These are phyloP conservation scores for Ciconia stormi DNA, from an alignment of 2,113 vertebrate genomes.

Conservation along the genomic window DNA sequence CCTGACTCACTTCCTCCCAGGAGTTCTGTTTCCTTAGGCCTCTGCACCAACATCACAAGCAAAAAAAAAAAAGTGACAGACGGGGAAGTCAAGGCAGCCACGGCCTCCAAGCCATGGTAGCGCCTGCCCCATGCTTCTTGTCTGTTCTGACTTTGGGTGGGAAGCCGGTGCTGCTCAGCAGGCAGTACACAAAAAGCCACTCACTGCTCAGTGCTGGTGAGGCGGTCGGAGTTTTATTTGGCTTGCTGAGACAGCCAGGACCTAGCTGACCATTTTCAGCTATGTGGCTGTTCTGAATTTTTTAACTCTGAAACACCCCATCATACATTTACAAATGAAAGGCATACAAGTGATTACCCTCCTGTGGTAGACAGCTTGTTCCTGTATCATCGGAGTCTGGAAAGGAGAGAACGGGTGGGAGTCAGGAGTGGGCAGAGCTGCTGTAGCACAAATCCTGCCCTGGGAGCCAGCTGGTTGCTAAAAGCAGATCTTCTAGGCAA, in stretches of 20 bases:
- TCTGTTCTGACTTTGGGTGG: background rate
- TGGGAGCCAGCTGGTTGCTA: background rate
- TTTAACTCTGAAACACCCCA: background rate
- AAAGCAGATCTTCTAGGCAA: background rate
- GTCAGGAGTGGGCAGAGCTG: background rate
- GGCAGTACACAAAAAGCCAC: background rate
- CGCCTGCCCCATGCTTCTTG: rapidly evolving
- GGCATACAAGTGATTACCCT: background rate
- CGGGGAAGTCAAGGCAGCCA: background rate
- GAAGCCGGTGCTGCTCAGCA: background rate
- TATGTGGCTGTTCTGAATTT: background rate
- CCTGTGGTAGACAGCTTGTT: background rate
- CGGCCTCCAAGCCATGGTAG: background rate
- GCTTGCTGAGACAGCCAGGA: background rate
- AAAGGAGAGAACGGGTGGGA: background rate
- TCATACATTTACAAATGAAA: background rate
- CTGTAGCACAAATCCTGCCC: background rate
- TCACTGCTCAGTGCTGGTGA: background rate
- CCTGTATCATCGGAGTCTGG: background rate
- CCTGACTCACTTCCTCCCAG: conserved; percentile 65
- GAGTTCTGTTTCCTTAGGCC: conserved; percentile 24
- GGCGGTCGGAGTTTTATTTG: background rate
- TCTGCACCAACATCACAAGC: background rate
- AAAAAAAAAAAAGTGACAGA: background rate
- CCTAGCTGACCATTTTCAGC: background rate